phyloP scores from a whole-genome alignment of 1,140 invertebrate genomes.

The Drosophila ficusphila region DNA sequence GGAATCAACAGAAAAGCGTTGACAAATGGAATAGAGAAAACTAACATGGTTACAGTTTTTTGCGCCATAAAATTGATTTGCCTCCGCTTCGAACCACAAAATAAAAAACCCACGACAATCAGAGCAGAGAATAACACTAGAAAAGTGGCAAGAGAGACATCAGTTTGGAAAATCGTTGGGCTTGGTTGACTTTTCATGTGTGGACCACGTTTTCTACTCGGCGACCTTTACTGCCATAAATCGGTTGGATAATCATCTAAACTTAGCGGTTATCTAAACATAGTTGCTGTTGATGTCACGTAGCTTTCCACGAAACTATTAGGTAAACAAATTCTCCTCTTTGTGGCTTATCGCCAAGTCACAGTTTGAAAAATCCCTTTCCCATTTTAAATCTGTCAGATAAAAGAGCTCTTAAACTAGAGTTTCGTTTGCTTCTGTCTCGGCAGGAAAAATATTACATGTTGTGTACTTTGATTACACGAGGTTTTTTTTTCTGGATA shows the following conservation, averaged over 20 bases:
- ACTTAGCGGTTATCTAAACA: slow-evolving; percentile 27
- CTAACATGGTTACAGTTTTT: slow-evolving; percentile 57
- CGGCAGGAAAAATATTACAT: slow-evolving; percentile 20
- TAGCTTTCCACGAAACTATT: slow-evolving; percentile 31
- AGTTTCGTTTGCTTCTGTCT: slow-evolving; percentile 8
- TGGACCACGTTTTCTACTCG: background rate
- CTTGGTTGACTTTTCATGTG: slow-evolving; percentile 38
- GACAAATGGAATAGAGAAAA: slow-evolving; percentile 25
- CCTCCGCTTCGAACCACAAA: background rate
- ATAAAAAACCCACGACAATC: slow-evolving; percentile 65
- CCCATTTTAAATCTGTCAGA: slow-evolving; percentile 36
- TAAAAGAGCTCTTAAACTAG: slow-evolving; percentile 18
- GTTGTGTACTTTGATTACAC: slow-evolving; percentile 32
- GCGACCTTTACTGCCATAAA: slow-evolving; percentile 36
- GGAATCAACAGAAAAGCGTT: slow-evolving; percentile 45
- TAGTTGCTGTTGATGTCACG: slow-evolving; percentile 38
- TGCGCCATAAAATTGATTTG: slow-evolving; percentile 67
- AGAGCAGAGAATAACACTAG: slow-evolving; percentile 52
- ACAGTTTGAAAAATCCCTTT: slow-evolving; percentile 29
- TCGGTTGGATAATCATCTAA: slow-evolving; percentile 41
- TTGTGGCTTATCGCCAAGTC: slow-evolving; percentile 12
- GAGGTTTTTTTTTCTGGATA: slow-evolving; percentile 5
- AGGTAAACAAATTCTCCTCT: slow-evolving; percentile 7
- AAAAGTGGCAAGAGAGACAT: background rate
- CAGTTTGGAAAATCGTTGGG: slow-evolving; percentile 39